Base-by-base conservation (phyloP, 2,888 invertebrate genomes). In the Athalia rosae region DNA sequence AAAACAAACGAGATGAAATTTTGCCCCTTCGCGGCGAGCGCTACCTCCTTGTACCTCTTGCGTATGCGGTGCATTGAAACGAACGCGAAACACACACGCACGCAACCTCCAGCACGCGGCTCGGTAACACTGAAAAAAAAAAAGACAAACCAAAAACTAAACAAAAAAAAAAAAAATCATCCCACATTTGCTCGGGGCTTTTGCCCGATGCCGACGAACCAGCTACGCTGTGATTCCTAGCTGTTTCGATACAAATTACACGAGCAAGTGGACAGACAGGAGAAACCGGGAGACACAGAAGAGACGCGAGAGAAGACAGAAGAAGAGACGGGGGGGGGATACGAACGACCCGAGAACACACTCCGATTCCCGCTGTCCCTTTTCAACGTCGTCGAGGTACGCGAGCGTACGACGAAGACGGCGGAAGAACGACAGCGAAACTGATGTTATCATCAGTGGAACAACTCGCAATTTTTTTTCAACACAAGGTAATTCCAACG, bases 191-290 rank as follows among this genome's bases (percentile, higher is more conserved):
- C 74, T 61, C 58, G 47, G 28, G 74, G 62, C 74, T 62, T 74
- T 74, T 74, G 61, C 74, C 61, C 74, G 74, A 58, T 62, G 74
- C 74, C 74, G 74, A 71, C 71, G 56, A 11, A n/a, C 13, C 48
- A 13, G 48, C 66, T 66, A 41, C 62, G 28, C 41, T 66, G 50
- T 50, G 74, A 74, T 74, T 74, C 28, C 77, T 73, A 63, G 87
- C 87, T 87, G 87, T 86, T 87, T 84, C 86, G 89, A 88, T 89
- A 89, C 89, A 89, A 89, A 89, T 88, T 89, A 89, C 88, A 89
- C 80, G 87, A 87, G 86, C 84, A 81, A 53, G 62, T 84, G 81
- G 87, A 86, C 83, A 84, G 82, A 61, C 77, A 67, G 45, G 50
- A 61, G 81, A 64, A 76, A 76, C 79, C 79, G 50, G 50, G 81